Conservation (phyloP, 2,888 invertebrate genomes). For the Branchipolynoe longqiensis region DNA sequence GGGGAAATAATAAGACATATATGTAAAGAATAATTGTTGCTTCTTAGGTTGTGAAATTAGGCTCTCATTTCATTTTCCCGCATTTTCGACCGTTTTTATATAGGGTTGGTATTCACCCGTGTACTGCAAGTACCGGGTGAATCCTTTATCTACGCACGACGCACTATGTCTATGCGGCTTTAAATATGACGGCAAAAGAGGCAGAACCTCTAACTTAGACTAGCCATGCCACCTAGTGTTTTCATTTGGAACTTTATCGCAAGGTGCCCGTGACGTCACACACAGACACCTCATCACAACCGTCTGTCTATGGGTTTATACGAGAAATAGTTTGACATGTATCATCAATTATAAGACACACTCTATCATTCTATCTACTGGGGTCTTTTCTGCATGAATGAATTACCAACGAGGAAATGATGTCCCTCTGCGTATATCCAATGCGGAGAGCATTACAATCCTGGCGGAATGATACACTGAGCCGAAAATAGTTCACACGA, state of each 20-base stretch:
- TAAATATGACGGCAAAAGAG: too few relatives aligned
- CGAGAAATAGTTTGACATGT: background rate
- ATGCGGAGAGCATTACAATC: constrained; percentile 30
- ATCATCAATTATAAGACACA: background rate
- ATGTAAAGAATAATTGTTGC: too few relatives aligned
- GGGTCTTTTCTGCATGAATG: background rate
- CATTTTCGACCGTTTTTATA: too few relatives aligned
- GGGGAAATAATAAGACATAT: too few relatives aligned
- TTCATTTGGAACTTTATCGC: background rate
- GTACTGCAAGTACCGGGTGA: too few relatives aligned
- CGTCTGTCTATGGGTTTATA: too few relatives aligned
- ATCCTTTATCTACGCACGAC: too few relatives aligned
- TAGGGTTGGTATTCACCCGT: too few relatives aligned
- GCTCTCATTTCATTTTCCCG: too few relatives aligned
- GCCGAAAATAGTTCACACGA: background rate
- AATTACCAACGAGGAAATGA: background rate
- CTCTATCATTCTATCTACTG: background rate
- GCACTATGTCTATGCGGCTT: too few relatives aligned
- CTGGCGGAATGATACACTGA: background rate
- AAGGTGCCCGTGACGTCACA: constrained; percentile 44
- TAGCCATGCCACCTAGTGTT: background rate
- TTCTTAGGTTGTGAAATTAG: too few relatives aligned
- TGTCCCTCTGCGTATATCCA: background rate
- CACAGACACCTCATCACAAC: background rate
- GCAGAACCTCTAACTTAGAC: too few relatives aligned